Base-by-base conservation (phyloP, 1,140 invertebrate genomes). In the Hyles vespertilio region DNA sequence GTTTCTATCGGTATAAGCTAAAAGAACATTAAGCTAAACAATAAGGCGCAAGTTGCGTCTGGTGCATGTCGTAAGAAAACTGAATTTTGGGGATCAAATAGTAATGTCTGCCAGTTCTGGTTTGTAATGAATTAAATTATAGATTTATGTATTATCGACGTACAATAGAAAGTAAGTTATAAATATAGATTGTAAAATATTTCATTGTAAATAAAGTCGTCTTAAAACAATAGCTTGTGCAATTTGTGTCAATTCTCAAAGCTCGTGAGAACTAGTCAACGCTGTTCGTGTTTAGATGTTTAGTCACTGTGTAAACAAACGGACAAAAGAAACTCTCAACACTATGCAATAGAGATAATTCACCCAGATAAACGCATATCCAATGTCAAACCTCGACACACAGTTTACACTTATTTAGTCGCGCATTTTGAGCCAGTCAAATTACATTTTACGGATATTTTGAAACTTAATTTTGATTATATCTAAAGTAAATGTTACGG, bases 141-240 rank as follows among this genome's bases (percentile, higher is more conserved):
- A 70, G 48, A 68, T 61, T 65, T 71, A 78, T 58, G 59, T 72
- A 68, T 65, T 71, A 69, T 78, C 54, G 72, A 65, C 71, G 76
- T 84, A 77, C 74, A 80, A 78, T 77, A 78, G 72, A 70, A 69
- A 68, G 65, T 74, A 78, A 84, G 69, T 73, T 72, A 73, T 69
- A 68, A 73, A 48, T 60, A 76, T 73, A 77, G 79, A 79, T 78
- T 86, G 81, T 88, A 85, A 86, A 83, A 85, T 88, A 86, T 72
- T 79, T 72, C 74, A 80, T 75, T 88, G 85, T 88, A 88, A 88
- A 88, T 88, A 86, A 88, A 88, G 72, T 76, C 80, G 79, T 77
- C 68, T 57, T 79, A 70, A 82, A 67, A 81, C 74, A 78, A 78
- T 74, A 58, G 69, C 62, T 74, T 75, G 66, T 70, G 72, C 57